These are phyloP conservation scores for Cephalopterus ornatus DNA, from an alignment of 2,113 vertebrate species.

Conservation along the genomic window DNA sequence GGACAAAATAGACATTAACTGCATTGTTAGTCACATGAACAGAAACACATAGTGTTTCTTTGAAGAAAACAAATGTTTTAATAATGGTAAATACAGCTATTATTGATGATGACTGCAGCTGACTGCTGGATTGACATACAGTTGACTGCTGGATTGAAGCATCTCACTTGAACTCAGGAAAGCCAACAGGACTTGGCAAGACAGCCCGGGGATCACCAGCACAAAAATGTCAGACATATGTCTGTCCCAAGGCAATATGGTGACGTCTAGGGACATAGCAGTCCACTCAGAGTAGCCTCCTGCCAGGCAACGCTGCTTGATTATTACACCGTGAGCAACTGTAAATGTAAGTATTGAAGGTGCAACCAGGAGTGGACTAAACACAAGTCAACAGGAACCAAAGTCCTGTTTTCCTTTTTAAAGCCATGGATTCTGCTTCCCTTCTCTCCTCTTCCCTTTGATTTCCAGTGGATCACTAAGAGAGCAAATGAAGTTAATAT, in stretches of 20 bases:
- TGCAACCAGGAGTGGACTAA: background rate
- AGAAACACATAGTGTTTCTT: background rate
- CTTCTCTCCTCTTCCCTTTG: background rate
- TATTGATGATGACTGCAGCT: background rate
- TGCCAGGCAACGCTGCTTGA: background rate
- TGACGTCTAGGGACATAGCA: background rate
- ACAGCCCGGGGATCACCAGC: background rate
- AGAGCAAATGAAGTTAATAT: background rate
- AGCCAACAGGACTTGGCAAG: background rate
- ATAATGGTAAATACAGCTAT: background rate
- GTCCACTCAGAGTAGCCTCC: background rate
- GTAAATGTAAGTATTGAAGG: background rate
- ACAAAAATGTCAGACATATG: background rate
- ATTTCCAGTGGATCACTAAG: background rate
- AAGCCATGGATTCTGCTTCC: background rate
- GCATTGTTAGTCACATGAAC: background rate
- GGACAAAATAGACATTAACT: background rate
- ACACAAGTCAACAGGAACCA: background rate
- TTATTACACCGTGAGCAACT: background rate
- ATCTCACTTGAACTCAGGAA: background rate
- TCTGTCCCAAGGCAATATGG: accelerated
- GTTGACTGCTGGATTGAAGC: background rate
- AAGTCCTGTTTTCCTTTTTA: background rate
- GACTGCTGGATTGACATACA: background rate
- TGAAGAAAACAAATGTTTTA: background rate